These are phyloP conservation scores for Cryptocephalus moraei DNA, from an alignment of 2,888 invertebrate genomes.

Conservation along the genomic window DNA sequence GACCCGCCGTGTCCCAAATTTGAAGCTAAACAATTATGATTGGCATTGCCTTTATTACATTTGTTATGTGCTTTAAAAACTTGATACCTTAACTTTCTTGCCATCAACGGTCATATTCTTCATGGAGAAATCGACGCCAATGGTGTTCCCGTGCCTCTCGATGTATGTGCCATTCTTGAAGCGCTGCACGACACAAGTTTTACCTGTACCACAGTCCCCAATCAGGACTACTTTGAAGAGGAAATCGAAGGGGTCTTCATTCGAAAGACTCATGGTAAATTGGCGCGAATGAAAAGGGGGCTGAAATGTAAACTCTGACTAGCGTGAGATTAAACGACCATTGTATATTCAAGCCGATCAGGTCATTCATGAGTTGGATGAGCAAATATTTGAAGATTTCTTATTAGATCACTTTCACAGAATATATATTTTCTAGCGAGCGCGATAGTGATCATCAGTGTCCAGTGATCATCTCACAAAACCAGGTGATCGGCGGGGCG, in stretches of 20 bases:
- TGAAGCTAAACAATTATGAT: conserved; percentile 72
- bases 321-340: too few species aligned
- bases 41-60: too few species aligned
- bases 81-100: conserved; percentile 81
- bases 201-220: conserved; percentile 84
- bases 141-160: conserved; percentile 91
- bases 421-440: too few species aligned
- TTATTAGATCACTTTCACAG: too few species aligned
- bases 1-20: conserved; percentile 97
- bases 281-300: too few species aligned
- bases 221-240: conserved; percentile 92
- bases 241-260: conserved; percentile 81
- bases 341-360: too few species aligned
- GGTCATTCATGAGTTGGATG: too few species aligned
- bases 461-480: too few species aligned
- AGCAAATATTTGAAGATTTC: too few species aligned
- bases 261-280: conserved; percentile 51
- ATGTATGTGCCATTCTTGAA: conserved; percentile 93
- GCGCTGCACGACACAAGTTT: conserved; percentile 92
- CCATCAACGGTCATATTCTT: conserved; percentile 90
- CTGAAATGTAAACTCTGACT: too few species aligned
- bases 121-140: conserved; percentile 98
- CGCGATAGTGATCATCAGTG: too few species aligned
- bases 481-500: too few species aligned
- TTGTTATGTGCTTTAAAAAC: neutral